A percentile compares a stretch with the other conserved stretches of the same genome.
Evolutionary conservation across 2,888 invertebrate genomes (phyloP).

Genomic region (Himalopsyche anomala): DNA sequence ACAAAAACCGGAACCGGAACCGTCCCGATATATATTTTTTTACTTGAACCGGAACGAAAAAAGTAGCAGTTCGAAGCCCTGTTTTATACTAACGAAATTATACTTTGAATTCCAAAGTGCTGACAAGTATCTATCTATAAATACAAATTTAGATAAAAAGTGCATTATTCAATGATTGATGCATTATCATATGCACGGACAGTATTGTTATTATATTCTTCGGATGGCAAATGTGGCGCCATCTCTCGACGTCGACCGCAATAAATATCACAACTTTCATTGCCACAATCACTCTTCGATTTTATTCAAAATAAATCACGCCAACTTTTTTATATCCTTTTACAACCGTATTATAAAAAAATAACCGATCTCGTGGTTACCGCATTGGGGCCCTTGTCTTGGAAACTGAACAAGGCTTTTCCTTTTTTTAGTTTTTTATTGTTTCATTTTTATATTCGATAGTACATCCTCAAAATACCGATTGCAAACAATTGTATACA

Average conservation of each 20-base stretch:
- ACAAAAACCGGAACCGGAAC: too few relatives aligned
- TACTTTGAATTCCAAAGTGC: too few relatives aligned
- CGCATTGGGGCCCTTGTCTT: background rate
- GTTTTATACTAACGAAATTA: too few relatives aligned
- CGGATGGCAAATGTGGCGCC: constrained; percentile 31
- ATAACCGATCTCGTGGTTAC: constrained; percentile 1
- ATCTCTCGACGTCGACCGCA: constrained; percentile 26
- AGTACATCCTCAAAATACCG: too few relatives aligned
- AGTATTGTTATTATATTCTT: constrained; percentile 15
- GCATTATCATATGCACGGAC: background rate
- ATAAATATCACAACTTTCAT: constrained; percentile 34
- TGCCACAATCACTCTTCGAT: constrained; percentile 31
- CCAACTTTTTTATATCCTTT: constrained; percentile 19
- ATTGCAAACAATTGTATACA: too few relatives aligned
- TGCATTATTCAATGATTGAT: background rate
- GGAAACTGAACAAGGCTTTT: background rate
- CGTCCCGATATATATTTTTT: too few relatives aligned
- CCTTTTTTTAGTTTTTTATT: too few relatives aligned
- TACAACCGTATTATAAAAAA: constrained; percentile 19
- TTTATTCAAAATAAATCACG: constrained; percentile 34
- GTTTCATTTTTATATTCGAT: too few relatives aligned
- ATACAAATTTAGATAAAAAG: too few relatives aligned
- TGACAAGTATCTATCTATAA: too few relatives aligned
- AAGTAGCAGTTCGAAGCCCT: too few relatives aligned
- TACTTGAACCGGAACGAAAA: too few relatives aligned